Percentiles rank a stretch among this genome's conserved stretches.
These are phyloP conservation scores for Falcunculus frontatus DNA, from an alignment of 2,113 vertebrate species.

Conservation along the genomic window DNA sequence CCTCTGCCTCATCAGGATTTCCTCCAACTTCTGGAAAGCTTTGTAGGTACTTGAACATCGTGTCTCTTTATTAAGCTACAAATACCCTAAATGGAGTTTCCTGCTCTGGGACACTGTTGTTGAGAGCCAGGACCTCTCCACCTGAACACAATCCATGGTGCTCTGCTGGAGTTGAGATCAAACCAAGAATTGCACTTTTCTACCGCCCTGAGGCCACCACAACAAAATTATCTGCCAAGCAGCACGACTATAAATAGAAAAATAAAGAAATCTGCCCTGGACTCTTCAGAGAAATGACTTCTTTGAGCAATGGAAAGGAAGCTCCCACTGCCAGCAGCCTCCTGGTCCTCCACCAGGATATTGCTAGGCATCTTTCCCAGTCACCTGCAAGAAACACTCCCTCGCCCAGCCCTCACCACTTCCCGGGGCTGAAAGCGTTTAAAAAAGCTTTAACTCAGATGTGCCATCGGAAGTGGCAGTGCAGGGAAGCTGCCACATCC, in stretches of 20 bases:
- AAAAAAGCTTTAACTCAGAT: neutral
- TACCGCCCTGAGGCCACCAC: neutral
- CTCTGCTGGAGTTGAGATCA: neutral
- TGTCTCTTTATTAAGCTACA: neutral
- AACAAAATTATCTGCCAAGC: neutral
- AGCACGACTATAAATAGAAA: neutral
- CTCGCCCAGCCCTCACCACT: neutral
- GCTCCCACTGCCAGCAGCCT: neutral
- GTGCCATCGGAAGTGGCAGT: neutral
- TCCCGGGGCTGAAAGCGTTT: neutral
- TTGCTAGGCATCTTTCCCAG: neutral
- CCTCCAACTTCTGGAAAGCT: neutral
- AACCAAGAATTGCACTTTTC: neutral
- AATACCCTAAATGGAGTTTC: neutral
- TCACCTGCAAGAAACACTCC: neutral
- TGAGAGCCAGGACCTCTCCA: neutral
- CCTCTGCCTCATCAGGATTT: neutral
- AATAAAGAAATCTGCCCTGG: accelerated
- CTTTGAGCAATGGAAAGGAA: neutral
- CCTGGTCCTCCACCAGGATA: neutral
- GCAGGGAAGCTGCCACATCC: neutral
- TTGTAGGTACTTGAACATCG: neutral
- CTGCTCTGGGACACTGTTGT: neutral
- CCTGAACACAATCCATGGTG: accelerated
- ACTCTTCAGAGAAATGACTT: neutral